Percentiles rank a stretch among this genome's conserved stretches.
Conservation (phyloP, 2,797 vertebrate genomes). For the Gallinago solitaria region DNA sequence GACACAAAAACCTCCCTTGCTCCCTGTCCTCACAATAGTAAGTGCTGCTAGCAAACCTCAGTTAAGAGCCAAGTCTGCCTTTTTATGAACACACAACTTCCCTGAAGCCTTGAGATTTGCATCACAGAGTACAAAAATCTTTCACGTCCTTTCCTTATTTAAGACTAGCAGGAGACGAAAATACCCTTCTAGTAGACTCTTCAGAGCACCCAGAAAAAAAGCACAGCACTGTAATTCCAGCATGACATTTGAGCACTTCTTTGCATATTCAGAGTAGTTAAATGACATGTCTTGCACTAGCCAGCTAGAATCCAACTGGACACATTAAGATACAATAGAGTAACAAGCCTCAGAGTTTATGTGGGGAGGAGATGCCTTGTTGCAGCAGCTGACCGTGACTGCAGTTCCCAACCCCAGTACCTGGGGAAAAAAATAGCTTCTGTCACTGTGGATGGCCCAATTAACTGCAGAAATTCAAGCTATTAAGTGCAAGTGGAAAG, state of each 20-base stretch:
- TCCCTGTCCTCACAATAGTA: not conserved
- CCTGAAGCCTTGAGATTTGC: not conserved
- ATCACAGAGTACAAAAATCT: not conserved
- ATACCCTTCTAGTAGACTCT: not conserved
- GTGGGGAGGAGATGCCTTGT: not conserved
- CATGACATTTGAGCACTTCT: not conserved
- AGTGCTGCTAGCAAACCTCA: not conserved
- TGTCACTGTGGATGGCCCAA: not conserved
- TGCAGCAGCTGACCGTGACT: not conserved
- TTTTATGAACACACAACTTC: not conserved
- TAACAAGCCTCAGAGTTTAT: not conserved
- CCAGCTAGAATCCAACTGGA: not conserved
- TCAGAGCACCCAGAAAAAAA: not conserved
- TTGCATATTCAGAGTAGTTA: not conserved
- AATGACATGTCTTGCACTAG: not conserved
- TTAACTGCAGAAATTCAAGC: not conserved
- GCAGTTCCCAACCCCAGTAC: fast-evolving
- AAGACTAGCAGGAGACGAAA: not conserved
- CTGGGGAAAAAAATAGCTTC: not conserved
- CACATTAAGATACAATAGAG: not conserved
- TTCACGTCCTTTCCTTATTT: not conserved
- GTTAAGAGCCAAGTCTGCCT: not conserved
- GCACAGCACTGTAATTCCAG: not conserved
- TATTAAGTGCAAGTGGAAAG: not conserved
- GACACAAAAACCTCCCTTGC: not conserved